Conservation (phyloP, 2,113 vertebrate genomes). For the Sinocyclocheilus maitianheensis region DNA sequence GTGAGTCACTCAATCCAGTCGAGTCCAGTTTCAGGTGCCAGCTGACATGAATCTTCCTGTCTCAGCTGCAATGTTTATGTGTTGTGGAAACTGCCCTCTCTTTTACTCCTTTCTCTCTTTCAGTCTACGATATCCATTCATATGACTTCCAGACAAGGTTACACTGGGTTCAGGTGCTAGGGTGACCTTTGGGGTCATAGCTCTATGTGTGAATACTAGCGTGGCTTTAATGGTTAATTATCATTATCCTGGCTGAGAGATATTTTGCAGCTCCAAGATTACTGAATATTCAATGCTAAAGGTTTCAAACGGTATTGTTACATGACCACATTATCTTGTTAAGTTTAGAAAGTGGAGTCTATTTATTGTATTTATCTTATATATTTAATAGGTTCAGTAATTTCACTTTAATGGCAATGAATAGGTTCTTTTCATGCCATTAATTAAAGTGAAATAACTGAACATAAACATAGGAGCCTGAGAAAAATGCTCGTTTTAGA, state of each 20-base stretch:
- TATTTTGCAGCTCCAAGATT: not conserved
- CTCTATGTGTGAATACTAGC: not conserved
- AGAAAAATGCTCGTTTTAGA: too few relatives aligned
- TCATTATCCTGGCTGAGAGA: not conserved
- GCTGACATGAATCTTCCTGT: conserved; percentile 48
- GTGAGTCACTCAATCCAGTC: conserved; percentile 54
- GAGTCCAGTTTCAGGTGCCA: conserved; percentile 50
- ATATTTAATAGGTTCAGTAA: not conserved
- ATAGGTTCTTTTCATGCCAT: too few relatives aligned
- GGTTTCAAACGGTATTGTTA: not conserved
- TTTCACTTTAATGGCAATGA: not conserved
- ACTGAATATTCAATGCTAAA: not conserved
- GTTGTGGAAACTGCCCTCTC: conserved; percentile 55
- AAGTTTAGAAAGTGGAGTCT: too few relatives aligned
- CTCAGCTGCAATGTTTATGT: conserved; percentile 38
- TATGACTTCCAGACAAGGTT: conserved; percentile 9
- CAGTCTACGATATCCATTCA: conserved; percentile 34
- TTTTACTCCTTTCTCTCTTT: conserved; percentile 45
- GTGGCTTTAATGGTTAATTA: not conserved
- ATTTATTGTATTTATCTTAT: too few relatives aligned
- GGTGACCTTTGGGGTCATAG: conserved; percentile 1
- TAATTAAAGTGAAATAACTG: too few relatives aligned
- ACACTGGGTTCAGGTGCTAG: conserved; percentile 8
- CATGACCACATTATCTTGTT: not conserved
- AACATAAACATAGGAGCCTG: too few relatives aligned